Conservation (phyloP, 2,113 vertebrate species). For the Cavia porcellus region DNA sequence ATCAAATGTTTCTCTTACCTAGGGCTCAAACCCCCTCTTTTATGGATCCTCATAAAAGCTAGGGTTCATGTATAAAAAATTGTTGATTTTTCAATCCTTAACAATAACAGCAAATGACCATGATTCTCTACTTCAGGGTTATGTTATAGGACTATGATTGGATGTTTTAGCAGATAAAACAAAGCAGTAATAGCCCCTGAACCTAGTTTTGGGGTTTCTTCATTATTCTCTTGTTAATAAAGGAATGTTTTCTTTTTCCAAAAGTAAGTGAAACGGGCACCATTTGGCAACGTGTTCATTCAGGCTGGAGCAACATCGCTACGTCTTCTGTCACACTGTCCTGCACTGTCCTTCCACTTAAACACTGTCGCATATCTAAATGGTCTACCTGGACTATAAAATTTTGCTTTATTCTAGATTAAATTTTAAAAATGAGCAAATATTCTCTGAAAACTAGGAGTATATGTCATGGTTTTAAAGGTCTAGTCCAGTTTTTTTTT, state of each 20-base stretch:
- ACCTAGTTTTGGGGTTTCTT: not conserved
- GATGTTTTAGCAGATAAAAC: not conserved
- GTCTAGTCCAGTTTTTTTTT: too few species aligned
- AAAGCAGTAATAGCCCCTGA: not conserved
- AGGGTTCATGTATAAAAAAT: not conserved
- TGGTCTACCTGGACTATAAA: not conserved
- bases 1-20: not conserved
- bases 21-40: not conserved
- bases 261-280: not conserved
- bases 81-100: constrained; percentile 8
- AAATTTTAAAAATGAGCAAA: not conserved
- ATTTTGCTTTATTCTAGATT: not conserved
- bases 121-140: not conserved
- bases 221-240: not conserved
- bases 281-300: not conserved
- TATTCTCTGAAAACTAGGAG: not conserved
- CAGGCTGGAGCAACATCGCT: not conserved
- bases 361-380: not conserved
- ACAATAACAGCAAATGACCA: not conserved
- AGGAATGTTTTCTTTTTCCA: not conserved
- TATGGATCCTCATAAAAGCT: constrained; percentile 15
- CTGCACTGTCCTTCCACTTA: not conserved
- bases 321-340: not conserved
- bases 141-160: not conserved
- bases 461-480: not conserved